Base-by-base conservation (phyloP, 2,888 invertebrate species). In the Entomobrya multifasciata region DNA sequence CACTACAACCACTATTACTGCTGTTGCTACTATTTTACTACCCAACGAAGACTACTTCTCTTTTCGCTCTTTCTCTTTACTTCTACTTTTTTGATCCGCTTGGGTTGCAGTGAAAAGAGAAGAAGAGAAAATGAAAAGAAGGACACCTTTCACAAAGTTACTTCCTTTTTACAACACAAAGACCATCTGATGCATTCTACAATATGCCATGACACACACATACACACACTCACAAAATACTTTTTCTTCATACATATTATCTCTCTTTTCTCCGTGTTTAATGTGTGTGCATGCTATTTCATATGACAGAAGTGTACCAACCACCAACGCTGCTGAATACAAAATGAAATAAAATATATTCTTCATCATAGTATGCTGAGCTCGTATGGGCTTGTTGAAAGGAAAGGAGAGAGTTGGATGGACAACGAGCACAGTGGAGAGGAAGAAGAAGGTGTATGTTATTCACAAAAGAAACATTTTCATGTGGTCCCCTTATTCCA, bases 71-170 rank as follows among this genome's bases (percentile, higher is more conserved):
- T 55, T n/a, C n/a, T n/a, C 25, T 25, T 20, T 27, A 44, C 15
- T 22, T 70, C 25, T 47, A 17, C 65, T 15, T 81, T 55, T 44
- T 62, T 62, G 78, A 78, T 62, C 62, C 27, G 78, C 44, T 47
- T 47, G 62, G 62, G 27, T 79, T 65, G 67, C 65, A 79, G 79
- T 79, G 49, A 30, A 49, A 47, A 62, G 36, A 36, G 36, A 36
- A 8, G 57, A 30, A 65, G 11, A 67, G 41, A 44, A 22, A 67
- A 67, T 67, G 49, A 49, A 80, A 80, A 70, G 65, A 57, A 80
- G 80, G 80, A 70, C 80, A 80, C 65, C 65, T 67, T 79, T 79
- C 47, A 65, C 60, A 30, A 60, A 47, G 60, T 49, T 49, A 65
- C 79, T 49, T 65, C 20, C 49, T 67, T 30, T 65, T 22, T 44